phyloP scores from a whole-genome alignment of 2,888 invertebrate species.

The Hanleya hanleyi region DNA sequence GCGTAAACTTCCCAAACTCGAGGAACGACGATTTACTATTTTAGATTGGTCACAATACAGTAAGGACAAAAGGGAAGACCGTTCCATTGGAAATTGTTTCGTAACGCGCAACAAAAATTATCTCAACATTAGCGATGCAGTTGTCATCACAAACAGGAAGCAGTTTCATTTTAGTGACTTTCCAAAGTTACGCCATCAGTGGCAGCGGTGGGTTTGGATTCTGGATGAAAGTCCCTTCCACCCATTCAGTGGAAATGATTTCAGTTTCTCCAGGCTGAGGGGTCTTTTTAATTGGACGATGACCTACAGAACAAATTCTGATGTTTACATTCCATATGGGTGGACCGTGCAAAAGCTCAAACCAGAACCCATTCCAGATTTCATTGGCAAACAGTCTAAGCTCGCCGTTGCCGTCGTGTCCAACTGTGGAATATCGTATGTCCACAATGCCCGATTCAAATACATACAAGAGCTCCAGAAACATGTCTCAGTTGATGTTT shows the following conservation, averaged over 20 bases:
- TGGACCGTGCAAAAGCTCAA: neutral
- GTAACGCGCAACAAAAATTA: neutral
- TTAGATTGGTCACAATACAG: no score
- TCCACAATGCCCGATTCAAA: neutral
- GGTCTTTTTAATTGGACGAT: conserved; percentile 1
- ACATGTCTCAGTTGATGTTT: neutral
- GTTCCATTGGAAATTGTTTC: neutral
- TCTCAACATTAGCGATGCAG: neutral
- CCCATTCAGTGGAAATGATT: neutral
- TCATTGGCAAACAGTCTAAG: neutral
- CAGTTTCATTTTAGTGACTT: neutral
- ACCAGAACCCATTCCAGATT: neutral
- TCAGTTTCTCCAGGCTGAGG: neutral
- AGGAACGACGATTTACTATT: no score
- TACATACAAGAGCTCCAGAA: neutral
- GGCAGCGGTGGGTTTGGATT: conserved; percentile 5
- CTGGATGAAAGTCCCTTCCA: conserved; percentile 9
- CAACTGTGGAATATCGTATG: neutral
- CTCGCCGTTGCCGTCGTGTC: neutral
- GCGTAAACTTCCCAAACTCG: no score
- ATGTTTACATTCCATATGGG: conserved; percentile 1
- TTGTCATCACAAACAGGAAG: neutral
- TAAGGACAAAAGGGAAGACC: no score
- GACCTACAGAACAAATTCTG: neutral
- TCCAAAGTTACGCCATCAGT: neutral